Evolutionary conservation across 2,888 invertebrate genomes (phyloP), one percentile per base, ranked within the genome.

Genomic region (Pachliopta kotzebuea): DNA sequence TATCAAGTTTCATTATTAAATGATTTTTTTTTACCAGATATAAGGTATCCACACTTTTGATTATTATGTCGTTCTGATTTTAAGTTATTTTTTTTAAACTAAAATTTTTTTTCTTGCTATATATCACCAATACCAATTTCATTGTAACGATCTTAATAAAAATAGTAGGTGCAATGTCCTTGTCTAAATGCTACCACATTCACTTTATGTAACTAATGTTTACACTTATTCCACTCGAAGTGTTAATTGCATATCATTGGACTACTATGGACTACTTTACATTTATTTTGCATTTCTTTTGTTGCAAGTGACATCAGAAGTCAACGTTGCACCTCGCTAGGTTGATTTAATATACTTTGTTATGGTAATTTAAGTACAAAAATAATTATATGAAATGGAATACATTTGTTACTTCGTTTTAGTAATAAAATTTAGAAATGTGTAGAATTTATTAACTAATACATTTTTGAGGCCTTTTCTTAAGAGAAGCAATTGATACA

Each of bases 251-350:
- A 26, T 62, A 42, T 42, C 57, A 53, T 62, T 62, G 23, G 53
- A 52, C 57, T 57, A 37, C 54, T 42, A 61, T 45, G n/a, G 57
- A 17, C 58, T 45, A 55, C 42, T 58, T 49, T 26, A 58, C 54
- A 53, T 45, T 57, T 61, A 23, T 31, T 61, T 65, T 65, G 49
- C 65, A 65, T 65, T 60, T 50, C 49, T 24, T 52, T 61, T 54
- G 57, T 21, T 20, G 61, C 53, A 57, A n/a, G 57, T 58, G 56
- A 65, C 31, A 31, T 58, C 45, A 17, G 31, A 55, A 49, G 23
- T 20, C 49, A 49, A 21, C 21, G 49, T 31, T 56, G 56, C 61
- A 56, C n/a, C 49, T 45, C 29, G 54, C 18, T 21, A 29, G 55
- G 29, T 18, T 54, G n/a, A 54, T 45, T 29, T 55, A 9, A 24